Base-by-base conservation (phyloP, 1,140 invertebrate species). In the Limonius californicus region DNA sequence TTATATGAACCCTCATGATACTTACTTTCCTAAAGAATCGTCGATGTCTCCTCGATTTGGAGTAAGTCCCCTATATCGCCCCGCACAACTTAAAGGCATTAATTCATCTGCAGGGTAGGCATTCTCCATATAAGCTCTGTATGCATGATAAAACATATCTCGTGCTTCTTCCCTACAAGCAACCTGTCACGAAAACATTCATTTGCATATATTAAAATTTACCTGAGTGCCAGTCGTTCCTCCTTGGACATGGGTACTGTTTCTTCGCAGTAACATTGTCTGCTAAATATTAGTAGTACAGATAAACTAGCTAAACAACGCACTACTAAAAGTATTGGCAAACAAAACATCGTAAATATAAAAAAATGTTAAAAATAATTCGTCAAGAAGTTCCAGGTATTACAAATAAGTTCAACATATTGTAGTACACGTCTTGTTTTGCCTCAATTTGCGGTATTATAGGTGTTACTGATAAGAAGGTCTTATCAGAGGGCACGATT, bases 91-190 rank as follows among this genome's bases (percentile, higher is more conserved):
- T 19, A 99, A 80, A 1, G 97, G 97, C 95, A 98, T 98, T 45
- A 99, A 79, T 79, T 99, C 97, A 84, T 99, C 97, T 20, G 95
- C 95, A 61, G 97, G 97, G 82, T 94, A 99, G 14, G 97, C 97
- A 84, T 98, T 92, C 66, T 91, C 85, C 94, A 98, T 98, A 70
- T 99, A 99, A 16, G 92, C 90, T 72, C 89, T 84, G 76, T 97
- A 99, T n/a, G 92, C 95, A 85, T 98, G 96, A 78, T 95, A 94
- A 78, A 98, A 98, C 94, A 98, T 97, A 71, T 94, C 90, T 45
- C 91, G 81, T 11, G 94, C 87, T 80, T 96, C 88, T 68, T 92
- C 87, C 74, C 91, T 93, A 72, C 39, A 83, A 57, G 32, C 14
- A 45, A 16, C 35, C 14, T 4, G 54, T 80, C 62, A 21, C 45